Evolutionary conservation across 2,113 vertebrate species (phyloP).

Genomic region (Ramphastos sulfuratus): DNA sequence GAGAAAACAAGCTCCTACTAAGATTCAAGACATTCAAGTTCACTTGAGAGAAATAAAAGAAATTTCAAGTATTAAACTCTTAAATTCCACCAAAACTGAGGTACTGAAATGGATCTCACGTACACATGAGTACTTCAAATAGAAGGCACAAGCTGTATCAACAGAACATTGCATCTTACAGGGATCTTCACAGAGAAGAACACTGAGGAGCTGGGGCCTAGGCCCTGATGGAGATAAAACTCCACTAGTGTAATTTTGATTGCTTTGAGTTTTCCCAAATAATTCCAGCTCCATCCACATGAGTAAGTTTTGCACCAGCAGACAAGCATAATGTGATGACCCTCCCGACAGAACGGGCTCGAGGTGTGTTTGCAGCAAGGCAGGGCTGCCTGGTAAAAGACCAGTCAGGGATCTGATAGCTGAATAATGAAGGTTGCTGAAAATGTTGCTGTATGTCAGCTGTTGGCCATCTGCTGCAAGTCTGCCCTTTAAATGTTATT

Average conservation of each 20-base stretch:
- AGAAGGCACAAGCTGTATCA: not conserved
- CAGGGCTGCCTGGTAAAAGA: not conserved
- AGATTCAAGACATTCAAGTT: not conserved
- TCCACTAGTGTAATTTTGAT: not conserved
- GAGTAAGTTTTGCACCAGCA: not conserved
- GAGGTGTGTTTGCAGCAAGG: not conserved
- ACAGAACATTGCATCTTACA: not conserved
- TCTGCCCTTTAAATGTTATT: not conserved
- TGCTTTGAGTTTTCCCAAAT: not conserved
- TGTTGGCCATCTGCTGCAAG: slow-evolving; percentile 29
- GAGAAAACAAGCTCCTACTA: not conserved
- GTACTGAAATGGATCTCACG: not conserved
- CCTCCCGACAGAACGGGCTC: not conserved
- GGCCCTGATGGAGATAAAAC: not conserved
- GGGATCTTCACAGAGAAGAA: not conserved
- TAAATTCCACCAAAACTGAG: not conserved
- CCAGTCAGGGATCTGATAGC: not conserved
- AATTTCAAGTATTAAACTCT: not conserved
- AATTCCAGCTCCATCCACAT: not conserved
- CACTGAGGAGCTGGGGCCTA: not conserved
- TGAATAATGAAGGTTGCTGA: not conserved
- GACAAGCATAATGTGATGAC: not conserved
- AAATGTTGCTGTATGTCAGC: slow-evolving; percentile 15
- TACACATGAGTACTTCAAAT: not conserved
- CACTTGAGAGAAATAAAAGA: not conserved